Evolutionary conservation across 1,140 invertebrate species (phyloP), one percentile per base, ranked within the genome.

Genomic region (Drosophila azteca): DNA sequence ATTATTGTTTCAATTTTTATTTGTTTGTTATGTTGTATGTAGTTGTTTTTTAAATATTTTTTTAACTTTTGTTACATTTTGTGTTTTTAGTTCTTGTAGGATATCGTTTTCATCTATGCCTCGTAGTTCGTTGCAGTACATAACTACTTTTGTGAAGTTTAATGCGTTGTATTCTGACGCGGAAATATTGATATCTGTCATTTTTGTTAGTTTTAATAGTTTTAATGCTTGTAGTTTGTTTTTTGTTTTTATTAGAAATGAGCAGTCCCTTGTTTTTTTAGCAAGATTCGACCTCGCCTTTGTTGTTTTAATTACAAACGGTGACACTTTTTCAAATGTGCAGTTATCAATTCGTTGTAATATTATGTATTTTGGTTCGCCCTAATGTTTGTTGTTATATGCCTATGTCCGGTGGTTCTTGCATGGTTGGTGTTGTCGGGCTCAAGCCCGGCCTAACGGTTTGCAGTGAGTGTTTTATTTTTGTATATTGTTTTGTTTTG

Each of bases 41-140:
- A 1, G 22, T 31, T 51, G 13, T 51, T n/a, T 51, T 29, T 51
- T 51, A 7, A 51, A 7, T 31, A 52, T 52, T 39, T 52, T 52
- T 15, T 15, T 52, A 6, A 52, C 31, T 55, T 55, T 17, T 0
- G 6, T 44, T 13, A 55, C 53, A 43, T 55, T 55, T 55, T 55
- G 41, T 24, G 39, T 11, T 22, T 55, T 55, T 20, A 55, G 13
- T 43, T 55, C 24, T 15, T 55, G 13, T 29, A 55, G 17, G 17
- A 55, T 44, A 24, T 43, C 20, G 13, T 31, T 52, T 52, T 20
- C 50, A 9, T 5, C 11, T 31, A 52, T 52, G 50, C 35, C 35
- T 15, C 50, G 50, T 8, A 51, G 35, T 52, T 52, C 50, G 17
- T 52, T 39, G 11, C 24, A 52, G 15, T 52, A 52, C 4, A 52